These are phyloP conservation scores for Tethea ocularis DNA, from an alignment of 2,888 invertebrate species.

Conservation along the genomic window DNA sequence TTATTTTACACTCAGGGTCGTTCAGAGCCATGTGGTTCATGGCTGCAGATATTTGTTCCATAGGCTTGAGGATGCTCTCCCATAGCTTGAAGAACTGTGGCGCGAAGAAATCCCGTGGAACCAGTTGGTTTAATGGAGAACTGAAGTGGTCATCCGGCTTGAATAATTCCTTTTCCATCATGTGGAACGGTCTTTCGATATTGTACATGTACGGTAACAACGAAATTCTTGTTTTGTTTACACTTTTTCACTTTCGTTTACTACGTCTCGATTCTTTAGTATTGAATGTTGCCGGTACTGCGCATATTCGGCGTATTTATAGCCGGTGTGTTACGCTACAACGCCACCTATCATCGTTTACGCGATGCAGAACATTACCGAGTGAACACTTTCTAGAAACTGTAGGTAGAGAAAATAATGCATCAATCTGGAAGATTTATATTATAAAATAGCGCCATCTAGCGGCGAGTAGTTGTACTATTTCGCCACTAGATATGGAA, in stretches of 20 bases:
- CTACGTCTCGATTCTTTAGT: conserved; percentile 21
- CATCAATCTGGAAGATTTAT: conserved; percentile 5
- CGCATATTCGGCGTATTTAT: conserved; percentile 38
- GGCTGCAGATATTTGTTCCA: conserved; percentile 58
- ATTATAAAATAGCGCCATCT: conserved; percentile 45
- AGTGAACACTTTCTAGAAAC: conserved; percentile 27
- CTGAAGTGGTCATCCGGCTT: conserved; percentile 39
- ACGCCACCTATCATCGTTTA: conserved; percentile 40
- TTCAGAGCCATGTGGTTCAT: conserved; percentile 67
- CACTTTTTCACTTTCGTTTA: conserved; percentile 11
- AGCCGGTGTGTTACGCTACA: conserved; percentile 21
- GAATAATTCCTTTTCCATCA: conserved; percentile 65
- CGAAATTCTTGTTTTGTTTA: conserved; percentile 57
- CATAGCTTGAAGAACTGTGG: conserved; percentile 44
- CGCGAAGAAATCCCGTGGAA: conserved; percentile 34
- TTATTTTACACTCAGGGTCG: conserved; percentile 73
- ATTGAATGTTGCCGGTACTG: conserved; percentile 31
- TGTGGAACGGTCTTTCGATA: conserved; percentile 58
- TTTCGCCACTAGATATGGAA: too few species aligned
- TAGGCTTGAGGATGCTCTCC: conserved; percentile 48
- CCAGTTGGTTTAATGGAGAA: conserved; percentile 38
- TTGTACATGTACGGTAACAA: conserved; percentile 60
- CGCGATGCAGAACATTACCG: conserved; percentile 23
- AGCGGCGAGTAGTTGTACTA: conserved; percentile 41
- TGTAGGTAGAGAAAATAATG: conserved; percentile 5